A percentile compares a stretch with the other conserved stretches of the same genome.
These are phyloP conservation scores for Ganaspis brasiliensis DNA, from an alignment of 2,888 invertebrate genomes.

Conservation along the genomic window DNA sequence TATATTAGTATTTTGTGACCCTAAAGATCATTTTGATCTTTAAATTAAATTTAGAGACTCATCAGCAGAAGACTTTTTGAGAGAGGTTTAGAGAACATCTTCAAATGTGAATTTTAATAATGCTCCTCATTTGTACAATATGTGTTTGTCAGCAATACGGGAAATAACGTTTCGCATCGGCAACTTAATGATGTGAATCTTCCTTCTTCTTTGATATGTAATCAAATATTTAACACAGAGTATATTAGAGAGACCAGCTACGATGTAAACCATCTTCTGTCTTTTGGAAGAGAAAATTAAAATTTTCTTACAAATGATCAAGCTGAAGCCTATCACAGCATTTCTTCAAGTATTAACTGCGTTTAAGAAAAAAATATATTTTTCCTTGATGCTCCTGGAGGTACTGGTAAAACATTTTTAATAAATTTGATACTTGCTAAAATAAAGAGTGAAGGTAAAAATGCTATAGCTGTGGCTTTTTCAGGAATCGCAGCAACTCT, in stretches of 20 bases:
- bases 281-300: slow-evolving; percentile 53
- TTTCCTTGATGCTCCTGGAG: slow-evolving; percentile 68
- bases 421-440: slow-evolving; percentile 74
- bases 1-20: no score
- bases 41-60: no score
- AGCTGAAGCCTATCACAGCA: slow-evolving; percentile 50
- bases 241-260: slow-evolving; percentile 65
- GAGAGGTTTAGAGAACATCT: no score
- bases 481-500: slow-evolving; percentile 81
- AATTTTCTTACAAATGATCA: slow-evolving; percentile 54
- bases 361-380: slow-evolving; percentile 57
- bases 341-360: slow-evolving; percentile 60
- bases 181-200: no score
- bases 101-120: no score
- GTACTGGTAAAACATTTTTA: slow-evolving; percentile 79
- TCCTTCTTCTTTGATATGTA: no score
- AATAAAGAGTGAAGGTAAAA: slow-evolving; percentile 65
- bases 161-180: no score
- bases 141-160: no score
- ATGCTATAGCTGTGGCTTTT: slow-evolving; percentile 76
- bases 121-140: no score
- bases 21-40: no score
- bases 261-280: slow-evolving; percentile 51
- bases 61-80: no score
- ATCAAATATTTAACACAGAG: slow-evolving; percentile 54